Evolutionary conservation across 2,113 vertebrate genomes (phyloP).

Genomic region (Odocoileus hemionus): DNA sequence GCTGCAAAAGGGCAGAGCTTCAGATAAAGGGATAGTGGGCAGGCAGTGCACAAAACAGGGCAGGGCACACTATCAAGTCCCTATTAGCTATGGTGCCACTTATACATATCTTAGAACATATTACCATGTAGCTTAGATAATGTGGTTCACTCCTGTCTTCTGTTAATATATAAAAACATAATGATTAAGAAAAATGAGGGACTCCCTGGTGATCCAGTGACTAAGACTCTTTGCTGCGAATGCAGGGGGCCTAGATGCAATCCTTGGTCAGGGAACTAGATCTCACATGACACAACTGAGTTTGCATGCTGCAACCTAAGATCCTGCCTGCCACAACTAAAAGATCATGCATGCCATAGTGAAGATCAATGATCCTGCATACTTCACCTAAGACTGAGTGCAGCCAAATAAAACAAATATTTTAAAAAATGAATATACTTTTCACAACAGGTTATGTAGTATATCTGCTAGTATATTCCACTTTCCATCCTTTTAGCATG

Average conservation of each 20-base stretch:
- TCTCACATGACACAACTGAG: background rate
- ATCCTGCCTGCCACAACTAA: background rate
- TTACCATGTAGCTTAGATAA: background rate
- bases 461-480: background rate
- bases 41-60: background rate
- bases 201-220: background rate
- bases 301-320: background rate
- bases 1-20: background rate
- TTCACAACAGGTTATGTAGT: background rate
- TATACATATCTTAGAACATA: background rate
- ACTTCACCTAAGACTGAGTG: background rate
- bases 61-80: background rate
- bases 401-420: background rate
- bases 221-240: background rate
- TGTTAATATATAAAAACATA: background rate
- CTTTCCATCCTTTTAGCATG: background rate
- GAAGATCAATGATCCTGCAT: background rate
- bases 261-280: background rate
- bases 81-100: background rate
- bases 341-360: background rate
- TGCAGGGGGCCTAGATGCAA: background rate
- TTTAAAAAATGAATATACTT: background rate
- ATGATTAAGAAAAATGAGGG: background rate
- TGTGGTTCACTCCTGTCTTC: background rate
- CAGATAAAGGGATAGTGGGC: background rate